A percentile compares a stretch with the other conserved stretches of the same genome.
These are phyloP conservation scores for Austrolebias charrua DNA, from an alignment of 2,797 vertebrate species.

Conservation along the genomic window DNA sequence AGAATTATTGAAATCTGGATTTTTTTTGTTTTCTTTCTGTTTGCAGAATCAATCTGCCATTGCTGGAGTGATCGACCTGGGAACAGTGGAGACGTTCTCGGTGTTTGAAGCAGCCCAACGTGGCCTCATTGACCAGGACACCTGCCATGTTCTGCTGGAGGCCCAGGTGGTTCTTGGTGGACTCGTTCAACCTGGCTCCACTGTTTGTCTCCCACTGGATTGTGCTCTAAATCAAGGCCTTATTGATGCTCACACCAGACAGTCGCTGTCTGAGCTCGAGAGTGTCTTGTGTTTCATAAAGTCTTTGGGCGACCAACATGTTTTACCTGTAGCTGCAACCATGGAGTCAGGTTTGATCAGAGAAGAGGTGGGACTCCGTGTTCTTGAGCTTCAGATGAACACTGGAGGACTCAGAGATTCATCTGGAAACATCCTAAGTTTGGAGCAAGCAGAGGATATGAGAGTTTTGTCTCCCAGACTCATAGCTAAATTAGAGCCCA, in stretches of 20 bases:
- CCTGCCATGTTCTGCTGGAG: constrained; percentile 86
- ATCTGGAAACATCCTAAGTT: constrained; percentile 66
- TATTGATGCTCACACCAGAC: constrained; percentile 77
- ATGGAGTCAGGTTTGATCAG: constrained; percentile 82
- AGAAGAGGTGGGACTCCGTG: constrained; percentile 83
- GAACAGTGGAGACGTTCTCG: constrained; percentile 92
- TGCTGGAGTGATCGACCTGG: constrained; percentile 94
- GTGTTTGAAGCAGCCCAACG: constrained; percentile 89
- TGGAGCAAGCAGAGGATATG: constrained; percentile 79
- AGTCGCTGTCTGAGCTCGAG: constrained; percentile 80
- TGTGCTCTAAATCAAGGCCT: constrained; percentile 80
- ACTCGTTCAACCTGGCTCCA: constrained; percentile 83
- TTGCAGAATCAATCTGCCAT: constrained; percentile 82
- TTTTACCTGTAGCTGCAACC: constrained; percentile 77
- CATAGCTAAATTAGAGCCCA: constrained; percentile 75
- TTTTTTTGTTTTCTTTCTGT: constrained; percentile 57
- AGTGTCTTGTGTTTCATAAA: constrained; percentile 71
- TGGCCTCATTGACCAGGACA: constrained; percentile 96
- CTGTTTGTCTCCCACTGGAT: constrained; percentile 82
- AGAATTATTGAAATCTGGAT: constrained; percentile 2
- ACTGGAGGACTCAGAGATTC: constrained; percentile 79
- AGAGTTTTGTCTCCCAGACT: constrained; percentile 72
- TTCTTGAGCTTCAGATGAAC: constrained; percentile 84
- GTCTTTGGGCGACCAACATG: constrained; percentile 42
- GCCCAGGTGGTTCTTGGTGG: constrained; percentile 87